Evolutionary conservation across 2,888 invertebrate species (phyloP).

Genomic region (Ichneumoninae sp.): DNA sequence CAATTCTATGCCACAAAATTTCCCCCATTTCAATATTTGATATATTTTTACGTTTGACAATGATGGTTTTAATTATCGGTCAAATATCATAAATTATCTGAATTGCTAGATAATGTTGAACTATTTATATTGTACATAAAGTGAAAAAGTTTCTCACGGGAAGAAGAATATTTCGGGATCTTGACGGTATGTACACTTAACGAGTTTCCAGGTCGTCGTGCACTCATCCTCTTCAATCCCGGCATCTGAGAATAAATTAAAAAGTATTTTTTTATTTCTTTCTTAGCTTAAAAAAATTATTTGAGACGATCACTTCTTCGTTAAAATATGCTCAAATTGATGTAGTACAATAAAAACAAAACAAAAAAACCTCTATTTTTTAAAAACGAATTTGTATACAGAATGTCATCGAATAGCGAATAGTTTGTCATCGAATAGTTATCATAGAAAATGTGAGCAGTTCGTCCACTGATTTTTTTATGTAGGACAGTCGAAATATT

Average conservation of each 20-base stretch:
- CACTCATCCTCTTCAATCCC: conserved; percentile 67
- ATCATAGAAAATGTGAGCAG: too few species aligned
- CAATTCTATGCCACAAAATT: neutral
- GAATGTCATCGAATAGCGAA: too few species aligned
- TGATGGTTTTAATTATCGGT: neutral
- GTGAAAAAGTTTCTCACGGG: conserved; percentile 67
- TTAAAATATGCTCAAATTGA: conserved; percentile 44
- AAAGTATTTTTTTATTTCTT: neutral
- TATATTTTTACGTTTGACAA: neutral
- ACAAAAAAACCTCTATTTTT: neutral
- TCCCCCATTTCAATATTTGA: neutral
- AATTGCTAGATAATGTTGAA: neutral
- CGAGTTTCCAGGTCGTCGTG: conserved; percentile 69
- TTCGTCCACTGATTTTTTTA: neutral
- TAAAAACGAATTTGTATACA: too few species aligned
- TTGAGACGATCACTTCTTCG: neutral
- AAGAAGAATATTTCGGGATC: conserved; percentile 74
- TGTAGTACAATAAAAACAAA: neutral
- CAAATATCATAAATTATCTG: neutral
- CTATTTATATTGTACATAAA: neutral
- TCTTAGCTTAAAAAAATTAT: neutral
- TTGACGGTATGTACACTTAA: conserved; percentile 72
- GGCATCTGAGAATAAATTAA: conserved; percentile 59
- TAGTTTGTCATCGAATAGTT: too few species aligned
- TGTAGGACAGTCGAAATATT: neutral